Evolutionary conservation across 2,888 invertebrate genomes (phyloP), one percentile per base, ranked within the genome.

Genomic region (Heliconius aoede): DNA sequence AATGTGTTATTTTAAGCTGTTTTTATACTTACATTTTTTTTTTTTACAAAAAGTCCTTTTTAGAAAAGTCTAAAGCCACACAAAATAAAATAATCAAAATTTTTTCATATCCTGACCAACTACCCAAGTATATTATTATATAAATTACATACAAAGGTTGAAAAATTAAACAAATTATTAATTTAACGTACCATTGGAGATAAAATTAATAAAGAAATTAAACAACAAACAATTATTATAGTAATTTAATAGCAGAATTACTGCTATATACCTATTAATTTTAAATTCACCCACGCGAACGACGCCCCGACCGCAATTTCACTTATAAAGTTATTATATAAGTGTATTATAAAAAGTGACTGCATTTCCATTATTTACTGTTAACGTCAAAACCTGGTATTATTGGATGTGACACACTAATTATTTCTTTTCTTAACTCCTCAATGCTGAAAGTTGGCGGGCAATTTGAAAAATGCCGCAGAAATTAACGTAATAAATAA

Each of bases 341-440:
- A 26, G 26, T 24, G 40, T 64, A 46, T n/a, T 32, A 71, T 64
- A 69, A 72, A 71, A 76, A 76, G 73, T 71, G 55, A 76, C 72
- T 74, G 72, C 73, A 67, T 65, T 76, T 26, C 71, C 64, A 40
- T 65, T 78, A 76, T 73, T 67, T 78, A 72, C 73, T 76, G 73
- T 65, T 74, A 71, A 69, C 60, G n/a, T 72, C 26, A 72, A 73
- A 71, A 64, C 74, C 62, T 28, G 60, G 55, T 68, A 74, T 79
- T 76, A 77, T 69, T 77, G 79, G 60, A 55, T 21, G 60, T 74
- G 79, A 77, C 77, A 75, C 62, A 21, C 64, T 69, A 73, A 77
- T 79, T 76, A 79, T 74, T 76, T 76, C 32, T 73, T 73, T 73
- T 62, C 68, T 69, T n/a, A 72, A 64, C 67, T 62, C 67, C 28